Conservation (phyloP, 2,888 invertebrate species). For the Pilophorus perplexus region DNA sequence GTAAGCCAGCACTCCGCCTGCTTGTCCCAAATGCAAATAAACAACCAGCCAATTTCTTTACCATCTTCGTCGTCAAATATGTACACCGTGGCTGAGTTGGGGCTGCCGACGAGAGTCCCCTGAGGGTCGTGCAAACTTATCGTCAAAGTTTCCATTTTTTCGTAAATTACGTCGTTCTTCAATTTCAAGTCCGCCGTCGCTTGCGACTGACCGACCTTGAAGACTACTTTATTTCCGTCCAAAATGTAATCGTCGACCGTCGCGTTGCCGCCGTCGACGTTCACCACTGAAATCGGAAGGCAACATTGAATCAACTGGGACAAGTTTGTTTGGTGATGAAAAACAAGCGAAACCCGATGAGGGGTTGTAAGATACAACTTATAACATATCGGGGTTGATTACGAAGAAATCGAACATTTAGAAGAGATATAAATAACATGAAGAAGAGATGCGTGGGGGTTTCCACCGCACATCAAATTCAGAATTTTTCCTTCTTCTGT, state of each 20-base stretch:
- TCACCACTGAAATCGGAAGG: constrained; percentile 23
- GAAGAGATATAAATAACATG: too few relatives aligned
- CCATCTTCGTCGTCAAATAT: constrained; percentile 40
- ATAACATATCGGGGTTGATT: too few relatives aligned
- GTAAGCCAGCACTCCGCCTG: not conserved
- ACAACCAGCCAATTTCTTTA: not conserved
- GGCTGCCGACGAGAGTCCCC: constrained; percentile 20
- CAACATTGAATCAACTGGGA: too few relatives aligned
- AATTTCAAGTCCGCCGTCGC: constrained; percentile 15
- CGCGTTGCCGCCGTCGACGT: constrained; percentile 36
- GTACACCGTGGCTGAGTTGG: constrained; percentile 8
- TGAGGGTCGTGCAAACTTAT: constrained; percentile 21
- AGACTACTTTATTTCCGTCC: constrained; percentile 11
- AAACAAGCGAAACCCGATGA: too few relatives aligned
- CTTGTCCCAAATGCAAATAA: not conserved
- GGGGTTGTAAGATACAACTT: too few relatives aligned
- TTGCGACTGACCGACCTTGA: constrained; percentile 27
- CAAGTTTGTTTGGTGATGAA: too few relatives aligned
- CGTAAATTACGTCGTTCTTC: constrained; percentile 31
- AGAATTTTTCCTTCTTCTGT: too few relatives aligned
- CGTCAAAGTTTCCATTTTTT: constrained; percentile 31
- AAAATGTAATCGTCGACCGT: constrained; percentile 31
- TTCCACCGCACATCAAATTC: too few relatives aligned
- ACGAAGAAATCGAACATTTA: too few relatives aligned
- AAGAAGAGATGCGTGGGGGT: too few relatives aligned